Evolutionary conservation across 1,140 invertebrate species (phyloP), one percentile per base, ranked within the genome.

Genomic region (Drosophila punjabiensis): DNA sequence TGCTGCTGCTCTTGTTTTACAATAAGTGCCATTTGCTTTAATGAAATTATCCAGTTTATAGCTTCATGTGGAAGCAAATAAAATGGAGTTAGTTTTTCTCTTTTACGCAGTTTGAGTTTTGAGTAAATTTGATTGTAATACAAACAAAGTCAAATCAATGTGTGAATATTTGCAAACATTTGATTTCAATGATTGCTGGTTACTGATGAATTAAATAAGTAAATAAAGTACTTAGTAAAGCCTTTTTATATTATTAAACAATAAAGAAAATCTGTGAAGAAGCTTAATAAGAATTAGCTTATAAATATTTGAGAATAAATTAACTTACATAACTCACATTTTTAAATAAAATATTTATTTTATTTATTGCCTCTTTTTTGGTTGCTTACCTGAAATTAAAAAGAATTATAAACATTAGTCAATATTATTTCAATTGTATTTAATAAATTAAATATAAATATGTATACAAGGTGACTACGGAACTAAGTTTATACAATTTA

Each of bases 41-140:
- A 90, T 90, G 71, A 80, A 90, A 90, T 80, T 90, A 90, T 86
- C 53, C 82, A 76, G 86, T n/a, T 80, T 90, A 89, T 82, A 71
- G 71, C 68, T 82, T 74, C 59, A 76, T 86, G 69, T 60, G 33
- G 16, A 24, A 37, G 30, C 35, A 50, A 47, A 52, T 32, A 52
- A 69, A 28, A 32, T 13, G 16, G 20, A 33, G 4, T 39, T 39
- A 10, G 53, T 56, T 59, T 8, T 10, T 32, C n/a, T 3, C 20
- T 16, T 41, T 4, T n/a, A 18, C 18, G 37, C 10, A 4, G 41
- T 67, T n/a, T 30, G 32, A 37, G 18, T 16, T 37, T 37, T 24
- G 14, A 33, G 35, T 32, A 30, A 52, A 39, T 37, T 37, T 63
- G 8, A 24, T 28, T 39, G 20, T 18, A 18, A 43, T n/a, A 6